These are phyloP conservation scores for Carabus problematicus DNA, from an alignment of 2,888 invertebrate genomes.

Conservation along the genomic window DNA sequence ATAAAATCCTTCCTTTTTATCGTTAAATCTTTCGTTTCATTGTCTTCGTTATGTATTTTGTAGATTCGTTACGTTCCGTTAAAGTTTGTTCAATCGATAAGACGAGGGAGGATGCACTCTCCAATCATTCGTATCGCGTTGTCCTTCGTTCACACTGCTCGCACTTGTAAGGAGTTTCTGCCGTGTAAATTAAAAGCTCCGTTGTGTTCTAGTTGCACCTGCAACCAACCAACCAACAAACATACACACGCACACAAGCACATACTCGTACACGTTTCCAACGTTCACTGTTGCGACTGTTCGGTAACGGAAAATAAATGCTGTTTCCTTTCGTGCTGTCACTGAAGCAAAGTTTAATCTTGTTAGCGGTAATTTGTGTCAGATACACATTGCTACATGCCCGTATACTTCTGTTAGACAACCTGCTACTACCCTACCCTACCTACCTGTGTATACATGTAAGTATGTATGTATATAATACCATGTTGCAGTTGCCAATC, in stretches of 20 bases:
- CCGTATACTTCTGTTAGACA: too few species aligned
- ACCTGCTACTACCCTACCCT: too few species aligned
- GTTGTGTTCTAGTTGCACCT: slow-evolving; percentile 13
- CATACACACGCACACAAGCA: neutral
- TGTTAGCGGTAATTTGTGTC: slow-evolving; percentile 28
- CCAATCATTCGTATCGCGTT: neutral
- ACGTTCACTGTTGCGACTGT: neutral
- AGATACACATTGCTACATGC: neutral
- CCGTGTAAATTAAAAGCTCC: slow-evolving; percentile 36
- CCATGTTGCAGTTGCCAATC: too few species aligned
- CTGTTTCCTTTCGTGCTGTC: slow-evolving; percentile 34
- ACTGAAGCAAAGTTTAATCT: slow-evolving; percentile 36
- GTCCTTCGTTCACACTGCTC: neutral
- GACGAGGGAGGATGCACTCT: neutral
- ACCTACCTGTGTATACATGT: too few species aligned
- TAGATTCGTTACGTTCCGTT: slow-evolving; percentile 19
- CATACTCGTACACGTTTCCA: neutral
- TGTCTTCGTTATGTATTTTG: slow-evolving; percentile 24
- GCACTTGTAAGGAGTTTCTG: slow-evolving; percentile 9
- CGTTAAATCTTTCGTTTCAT: slow-evolving; percentile 29
- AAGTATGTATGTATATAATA: too few species aligned
- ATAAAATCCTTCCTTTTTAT: slow-evolving; percentile 1
- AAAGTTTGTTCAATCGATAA: slow-evolving; percentile 18
- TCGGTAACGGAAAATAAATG: too few species aligned
- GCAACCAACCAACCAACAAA: neutral